Conservation (phyloP, 2,797 vertebrate species). For the Alosa sapidissima region DNA sequence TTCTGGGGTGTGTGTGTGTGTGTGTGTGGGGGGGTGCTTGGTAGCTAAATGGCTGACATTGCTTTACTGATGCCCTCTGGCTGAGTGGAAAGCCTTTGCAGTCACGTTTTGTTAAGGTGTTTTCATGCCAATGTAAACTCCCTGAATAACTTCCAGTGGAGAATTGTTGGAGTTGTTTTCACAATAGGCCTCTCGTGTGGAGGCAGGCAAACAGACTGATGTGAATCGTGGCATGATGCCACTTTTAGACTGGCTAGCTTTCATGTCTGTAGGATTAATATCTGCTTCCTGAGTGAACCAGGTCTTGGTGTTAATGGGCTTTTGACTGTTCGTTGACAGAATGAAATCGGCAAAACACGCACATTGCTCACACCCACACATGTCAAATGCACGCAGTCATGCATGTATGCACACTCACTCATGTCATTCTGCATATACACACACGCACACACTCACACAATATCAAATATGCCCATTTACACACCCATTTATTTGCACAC, state of each 20-base stretch:
- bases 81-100: background rate
- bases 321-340: background rate
- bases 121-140: no score
- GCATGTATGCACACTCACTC: background rate
- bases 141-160: background rate
- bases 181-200: no score
- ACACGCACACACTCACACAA: no score
- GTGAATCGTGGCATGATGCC: no score
- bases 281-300: background rate
- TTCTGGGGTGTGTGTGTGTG: no score
- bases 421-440: background rate
- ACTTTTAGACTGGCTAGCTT: no score
- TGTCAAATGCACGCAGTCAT: background rate
- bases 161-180: background rate
- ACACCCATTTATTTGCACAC: background rate
- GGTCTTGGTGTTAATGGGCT: background rate
- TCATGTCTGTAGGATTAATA: background rate
- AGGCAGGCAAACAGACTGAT: no score
- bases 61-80: background rate
- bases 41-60: background rate
- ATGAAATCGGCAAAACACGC: background rate
- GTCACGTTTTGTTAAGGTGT: background rate
- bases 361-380: background rate
- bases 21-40: no score
- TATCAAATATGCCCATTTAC: no score